phyloP scores from a whole-genome alignment of 2,888 invertebrate genomes.

The Dysmachus trigonus region DNA sequence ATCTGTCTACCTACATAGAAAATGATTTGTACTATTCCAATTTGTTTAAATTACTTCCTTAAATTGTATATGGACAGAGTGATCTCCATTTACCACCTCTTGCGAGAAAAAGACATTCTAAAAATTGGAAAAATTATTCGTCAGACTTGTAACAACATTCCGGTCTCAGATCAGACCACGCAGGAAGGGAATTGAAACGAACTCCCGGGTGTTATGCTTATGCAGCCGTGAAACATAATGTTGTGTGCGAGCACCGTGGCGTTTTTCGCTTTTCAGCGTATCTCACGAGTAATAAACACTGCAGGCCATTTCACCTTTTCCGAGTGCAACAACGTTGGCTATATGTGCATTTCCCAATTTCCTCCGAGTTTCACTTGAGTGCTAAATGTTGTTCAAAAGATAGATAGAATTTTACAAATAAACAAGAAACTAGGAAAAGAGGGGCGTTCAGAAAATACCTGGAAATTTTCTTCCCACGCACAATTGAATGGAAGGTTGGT shows the following conservation, averaged over 20 bases:
- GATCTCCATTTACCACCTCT: neutral
- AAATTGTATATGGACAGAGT: neutral
- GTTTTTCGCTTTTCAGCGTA: neutral
- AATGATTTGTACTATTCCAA: constrained; percentile 1
- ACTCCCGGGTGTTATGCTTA: neutral
- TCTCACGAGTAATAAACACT: neutral
- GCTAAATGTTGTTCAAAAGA: neutral
- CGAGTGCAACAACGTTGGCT: too few relatives aligned
- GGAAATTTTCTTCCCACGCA: neutral
- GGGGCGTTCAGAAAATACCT: neutral
- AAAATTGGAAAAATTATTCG: neutral
- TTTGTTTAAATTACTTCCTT: constrained; percentile 9
- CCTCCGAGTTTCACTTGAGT: neutral
- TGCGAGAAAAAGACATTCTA: neutral
- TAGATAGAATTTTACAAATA: neutral
- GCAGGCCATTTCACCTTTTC: neutral
- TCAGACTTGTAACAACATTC: neutral
- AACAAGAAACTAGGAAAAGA: neutral
- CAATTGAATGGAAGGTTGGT: neutral
- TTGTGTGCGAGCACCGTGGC: neutral
- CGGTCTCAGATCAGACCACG: neutral
- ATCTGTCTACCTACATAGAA: neutral
- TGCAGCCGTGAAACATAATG: neutral
- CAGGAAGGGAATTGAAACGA: neutral
- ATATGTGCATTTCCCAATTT: neutral